A percentile compares a stretch with the other conserved stretches of the same genome.
Conservation (phyloP, 2,888 invertebrate species). For the Himalopsyche anomala region DNA sequence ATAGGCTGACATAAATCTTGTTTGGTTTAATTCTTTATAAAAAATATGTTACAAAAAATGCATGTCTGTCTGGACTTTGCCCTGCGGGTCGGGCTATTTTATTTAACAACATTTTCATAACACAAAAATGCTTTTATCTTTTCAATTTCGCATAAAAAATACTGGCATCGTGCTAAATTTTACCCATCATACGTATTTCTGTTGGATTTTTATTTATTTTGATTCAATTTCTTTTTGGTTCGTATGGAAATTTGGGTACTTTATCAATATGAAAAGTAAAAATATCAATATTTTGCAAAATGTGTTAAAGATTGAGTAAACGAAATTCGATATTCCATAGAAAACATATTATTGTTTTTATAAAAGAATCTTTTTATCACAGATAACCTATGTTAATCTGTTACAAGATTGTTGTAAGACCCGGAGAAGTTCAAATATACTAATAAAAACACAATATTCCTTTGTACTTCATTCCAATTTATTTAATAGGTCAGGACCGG, state of each 20-base stretch:
- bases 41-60: constrained; percentile 26
- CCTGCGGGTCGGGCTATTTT: constrained; percentile 14
- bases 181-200: neutral
- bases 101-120: neutral
- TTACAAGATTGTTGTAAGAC: too few relatives aligned
- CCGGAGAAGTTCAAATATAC: too few relatives aligned
- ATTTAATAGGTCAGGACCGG: too few relatives aligned
- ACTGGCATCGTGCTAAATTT: neutral
- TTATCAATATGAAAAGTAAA: neutral
- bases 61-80: constrained; percentile 5
- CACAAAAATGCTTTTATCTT: constrained; percentile 42
- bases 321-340: too few relatives aligned
- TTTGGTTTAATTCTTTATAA: neutral
- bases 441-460: too few relatives aligned
- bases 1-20: neutral
- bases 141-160: constrained; percentile 22
- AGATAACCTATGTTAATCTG: too few relatives aligned
- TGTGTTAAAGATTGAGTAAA: neutral
- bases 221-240: constrained; percentile 5
- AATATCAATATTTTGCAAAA: neutral
- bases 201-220: neutral
- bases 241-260: neutral
- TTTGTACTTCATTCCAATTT: too few relatives aligned
- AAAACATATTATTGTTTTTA: too few relatives aligned
- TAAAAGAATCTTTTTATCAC: too few relatives aligned